These are phyloP conservation scores for Helarctos malayanus DNA, from an alignment of 2,797 vertebrate genomes.

Conservation along the genomic window DNA sequence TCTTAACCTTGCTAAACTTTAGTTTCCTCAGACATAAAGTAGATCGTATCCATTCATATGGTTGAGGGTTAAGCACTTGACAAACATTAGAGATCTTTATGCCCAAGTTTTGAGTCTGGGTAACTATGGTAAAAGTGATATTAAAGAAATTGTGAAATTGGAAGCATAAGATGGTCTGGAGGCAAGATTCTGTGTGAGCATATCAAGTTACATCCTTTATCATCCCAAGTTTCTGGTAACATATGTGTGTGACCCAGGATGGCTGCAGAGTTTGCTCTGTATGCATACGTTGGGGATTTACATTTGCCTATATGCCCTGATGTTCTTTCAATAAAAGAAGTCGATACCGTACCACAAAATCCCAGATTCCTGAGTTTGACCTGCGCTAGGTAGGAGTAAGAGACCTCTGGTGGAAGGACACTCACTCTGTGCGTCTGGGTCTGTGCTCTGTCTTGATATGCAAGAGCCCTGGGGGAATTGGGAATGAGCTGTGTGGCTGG, in stretches of 20 bases:
- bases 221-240: not conserved
- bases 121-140: not conserved
- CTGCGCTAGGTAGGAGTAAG: not conserved
- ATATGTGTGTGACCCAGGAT: not conserved
- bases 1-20: not conserved
- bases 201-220: not conserved
- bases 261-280: not conserved
- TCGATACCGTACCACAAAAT: not conserved
- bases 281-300: not conserved
- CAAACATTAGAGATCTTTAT: not conserved
- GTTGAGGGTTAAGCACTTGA: not conserved
- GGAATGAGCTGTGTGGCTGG: not conserved
- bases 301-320: not conserved
- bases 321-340: conserved; percentile 24
- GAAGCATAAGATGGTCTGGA: conserved; percentile 29
- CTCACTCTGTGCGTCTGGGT: not conserved
- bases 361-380: not conserved
- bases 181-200: not conserved
- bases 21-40: conserved; percentile 6
- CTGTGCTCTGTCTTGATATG: not conserved
- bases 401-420: not conserved
- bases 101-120: not conserved
- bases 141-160: not conserved
- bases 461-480: too few relatives aligned
- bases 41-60: not conserved